A percentile compares a stretch with the other conserved stretches of the same genome.
phyloP scores from a whole-genome alignment of 1,140 invertebrate genomes.

The Pseudomyrmex pallidus region DNA sequence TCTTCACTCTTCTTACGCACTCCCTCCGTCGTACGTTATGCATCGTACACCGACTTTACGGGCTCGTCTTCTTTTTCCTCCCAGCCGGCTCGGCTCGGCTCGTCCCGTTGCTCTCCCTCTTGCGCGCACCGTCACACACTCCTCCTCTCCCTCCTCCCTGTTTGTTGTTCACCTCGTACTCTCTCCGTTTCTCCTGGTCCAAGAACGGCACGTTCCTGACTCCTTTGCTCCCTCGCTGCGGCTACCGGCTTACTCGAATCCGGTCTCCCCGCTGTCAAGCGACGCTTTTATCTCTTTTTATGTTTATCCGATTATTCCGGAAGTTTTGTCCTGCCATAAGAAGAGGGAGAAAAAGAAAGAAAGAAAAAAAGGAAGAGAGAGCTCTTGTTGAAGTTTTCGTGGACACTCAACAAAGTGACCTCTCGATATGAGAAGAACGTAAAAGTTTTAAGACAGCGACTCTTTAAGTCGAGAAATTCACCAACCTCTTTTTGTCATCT shows the following conservation, averaged over 20 bases:
- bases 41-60: conserved; percentile 38
- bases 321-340: conserved; percentile 14
- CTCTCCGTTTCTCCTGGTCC: conserved; percentile 5
- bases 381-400: neutral
- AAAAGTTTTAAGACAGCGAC: neutral
- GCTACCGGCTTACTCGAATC: conserved; percentile 29
- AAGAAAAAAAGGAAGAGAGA: neutral
- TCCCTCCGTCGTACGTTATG: conserved; percentile 66
- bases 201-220: conserved; percentile 5
- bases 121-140: conserved; percentile 30
- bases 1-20: conserved; percentile 66
- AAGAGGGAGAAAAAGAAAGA: neutral
- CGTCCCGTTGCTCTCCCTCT: conserved; percentile 38
- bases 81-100: conserved; percentile 8
- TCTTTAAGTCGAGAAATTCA: conserved; percentile 20
- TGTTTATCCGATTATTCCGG: conserved; percentile 40
- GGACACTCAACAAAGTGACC: neutral
- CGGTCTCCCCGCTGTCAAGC: neutral
- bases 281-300: conserved; percentile 24
- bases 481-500: conserved; percentile 35
- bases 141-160: conserved; percentile 10
- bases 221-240: conserved; percentile 28
- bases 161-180: conserved; percentile 28
- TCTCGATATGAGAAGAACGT: neutral
- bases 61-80: conserved; percentile 56